Conservation (phyloP, 2,888 invertebrate genomes). For the Meandrusa payeni region DNA sequence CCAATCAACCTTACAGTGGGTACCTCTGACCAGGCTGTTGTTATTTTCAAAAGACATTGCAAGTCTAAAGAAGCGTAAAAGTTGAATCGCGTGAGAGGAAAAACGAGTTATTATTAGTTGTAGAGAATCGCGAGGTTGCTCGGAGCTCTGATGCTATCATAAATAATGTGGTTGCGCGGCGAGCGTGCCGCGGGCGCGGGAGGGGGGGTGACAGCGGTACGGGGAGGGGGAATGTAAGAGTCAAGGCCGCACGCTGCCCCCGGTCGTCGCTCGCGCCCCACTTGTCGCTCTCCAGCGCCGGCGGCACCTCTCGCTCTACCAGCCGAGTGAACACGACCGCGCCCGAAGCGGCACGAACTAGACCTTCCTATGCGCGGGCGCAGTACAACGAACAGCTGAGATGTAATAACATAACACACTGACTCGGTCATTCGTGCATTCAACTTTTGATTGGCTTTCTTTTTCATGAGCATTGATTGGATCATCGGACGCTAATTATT, state of each 20-base stretch:
- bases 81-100: conserved; percentile 75
- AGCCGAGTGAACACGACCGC: conserved; percentile 53
- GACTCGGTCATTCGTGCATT: conserved; percentile 81
- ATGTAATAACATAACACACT: conserved; percentile 80
- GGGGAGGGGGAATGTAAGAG: conserved; percentile 68
- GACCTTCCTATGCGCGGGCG: conserved; percentile 77
- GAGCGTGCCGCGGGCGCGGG: conserved; percentile 53
- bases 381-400: conserved; percentile 74
- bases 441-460: conserved; percentile 80
- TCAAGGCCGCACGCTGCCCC: conserved; percentile 89
- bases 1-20: conserved; percentile 20
- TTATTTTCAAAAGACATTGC: conserved; percentile 44
- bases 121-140: conserved; percentile 75
- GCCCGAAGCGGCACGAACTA: conserved; percentile 70
- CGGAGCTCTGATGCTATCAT: conserved; percentile 76
- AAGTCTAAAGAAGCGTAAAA: conserved; percentile 52
- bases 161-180: conserved; percentile 76
- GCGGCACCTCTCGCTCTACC: conserved; percentile 52
- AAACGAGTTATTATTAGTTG: conserved; percentile 78
- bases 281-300: conserved; percentile 58
- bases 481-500: conserved; percentile 37
- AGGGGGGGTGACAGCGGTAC: conserved; percentile 39
- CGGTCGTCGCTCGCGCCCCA: conserved; percentile 87
- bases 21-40: conserved; percentile 28
- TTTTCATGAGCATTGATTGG: conserved; percentile 65